phyloP scores from a whole-genome alignment of 2,888 invertebrate species.

The Hyposoter dolosus region DNA sequence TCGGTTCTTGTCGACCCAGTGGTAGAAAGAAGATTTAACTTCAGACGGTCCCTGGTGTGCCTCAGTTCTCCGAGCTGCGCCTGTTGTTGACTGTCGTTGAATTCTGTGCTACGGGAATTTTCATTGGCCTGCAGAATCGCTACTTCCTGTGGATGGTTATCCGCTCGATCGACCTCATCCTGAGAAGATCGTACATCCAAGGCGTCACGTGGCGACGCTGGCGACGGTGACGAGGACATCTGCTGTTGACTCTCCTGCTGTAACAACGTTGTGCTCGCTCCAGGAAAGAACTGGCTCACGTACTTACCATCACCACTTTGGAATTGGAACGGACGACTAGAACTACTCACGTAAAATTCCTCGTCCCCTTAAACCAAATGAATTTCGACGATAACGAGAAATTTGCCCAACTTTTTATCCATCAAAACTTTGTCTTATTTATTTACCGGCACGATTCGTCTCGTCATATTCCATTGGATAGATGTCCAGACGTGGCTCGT shows the following conservation, averaged over 20 bases:
- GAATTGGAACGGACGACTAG: constrained; percentile 90
- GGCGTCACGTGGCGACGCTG: constrained; percentile 70
- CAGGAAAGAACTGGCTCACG: constrained; percentile 91
- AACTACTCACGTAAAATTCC: constrained; percentile 91
- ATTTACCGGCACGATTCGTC: constrained; percentile 78
- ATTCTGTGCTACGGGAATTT: constrained; percentile 36
- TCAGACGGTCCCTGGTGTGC: constrained; percentile 90
- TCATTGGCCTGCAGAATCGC: constrained; percentile 32
- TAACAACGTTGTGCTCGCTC: constrained; percentile 81
- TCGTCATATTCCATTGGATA: constrained; percentile 82
- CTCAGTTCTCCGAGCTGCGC: constrained; percentile 88
- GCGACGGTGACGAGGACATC: constrained; percentile 71
- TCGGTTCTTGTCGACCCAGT: constrained; percentile 64
- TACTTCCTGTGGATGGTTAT: not conserved
- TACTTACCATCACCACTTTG: constrained; percentile 84
- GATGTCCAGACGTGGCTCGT: constrained; percentile 81
- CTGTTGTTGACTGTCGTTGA: constrained; percentile 61
- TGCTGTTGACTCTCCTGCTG: constrained; percentile 73
- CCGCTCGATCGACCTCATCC: constrained; percentile 59
- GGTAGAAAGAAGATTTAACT: constrained; percentile 87
- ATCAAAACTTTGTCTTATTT: constrained; percentile 18
- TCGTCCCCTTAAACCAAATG: constrained; percentile 84
- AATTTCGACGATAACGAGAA: constrained; percentile 21
- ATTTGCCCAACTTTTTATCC: constrained; percentile 6
- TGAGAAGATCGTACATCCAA: constrained; percentile 64